These are phyloP conservation scores for Metopia argyrocephala DNA, from an alignment of 2,888 invertebrate species.

Conservation along the genomic window DNA sequence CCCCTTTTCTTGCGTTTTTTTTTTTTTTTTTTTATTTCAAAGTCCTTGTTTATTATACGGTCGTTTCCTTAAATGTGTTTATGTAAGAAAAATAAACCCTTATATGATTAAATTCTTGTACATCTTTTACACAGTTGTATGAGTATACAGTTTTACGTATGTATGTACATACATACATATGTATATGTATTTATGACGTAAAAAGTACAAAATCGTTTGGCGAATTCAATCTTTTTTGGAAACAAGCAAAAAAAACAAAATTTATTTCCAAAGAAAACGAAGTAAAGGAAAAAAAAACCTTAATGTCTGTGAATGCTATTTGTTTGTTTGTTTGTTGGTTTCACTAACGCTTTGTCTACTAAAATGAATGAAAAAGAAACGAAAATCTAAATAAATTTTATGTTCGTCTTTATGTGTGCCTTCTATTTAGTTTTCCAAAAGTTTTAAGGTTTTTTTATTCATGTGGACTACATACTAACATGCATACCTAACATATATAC, in stretches of 20 bases:
- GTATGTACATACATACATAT: background rate
- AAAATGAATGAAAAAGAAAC: background rate
- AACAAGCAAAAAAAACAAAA: slow-evolving; percentile 8
- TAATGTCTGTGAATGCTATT: slow-evolving; percentile 47
- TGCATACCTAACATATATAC: background rate
- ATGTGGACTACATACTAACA: background rate
- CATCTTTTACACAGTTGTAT: slow-evolving; percentile 24
- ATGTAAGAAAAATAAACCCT: slow-evolving; percentile 49
- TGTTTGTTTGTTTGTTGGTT: too few species aligned
- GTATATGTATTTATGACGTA: background rate
- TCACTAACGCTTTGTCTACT: slow-evolving; percentile 23
- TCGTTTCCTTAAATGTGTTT: background rate
- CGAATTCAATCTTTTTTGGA: slow-evolving; percentile 42
- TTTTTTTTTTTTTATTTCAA: background rate
- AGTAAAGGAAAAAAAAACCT: background rate
- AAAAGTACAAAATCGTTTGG: slow-evolving; percentile 38
- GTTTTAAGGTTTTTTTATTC: slow-evolving; percentile 25
- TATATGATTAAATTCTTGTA: slow-evolving; percentile 51
- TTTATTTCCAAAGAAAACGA: slow-evolving; percentile 4
- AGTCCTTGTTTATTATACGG: slow-evolving; percentile 18
- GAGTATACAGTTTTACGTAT: background rate
- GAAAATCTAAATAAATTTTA: slow-evolving; percentile 12
- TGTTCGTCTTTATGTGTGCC: background rate
- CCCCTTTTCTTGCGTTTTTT: slow-evolving; percentile 5
- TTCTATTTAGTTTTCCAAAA: slow-evolving; percentile 37